Conservation (phyloP, 2,888 invertebrate genomes). For the Leptinotarsa tumamoca region DNA sequence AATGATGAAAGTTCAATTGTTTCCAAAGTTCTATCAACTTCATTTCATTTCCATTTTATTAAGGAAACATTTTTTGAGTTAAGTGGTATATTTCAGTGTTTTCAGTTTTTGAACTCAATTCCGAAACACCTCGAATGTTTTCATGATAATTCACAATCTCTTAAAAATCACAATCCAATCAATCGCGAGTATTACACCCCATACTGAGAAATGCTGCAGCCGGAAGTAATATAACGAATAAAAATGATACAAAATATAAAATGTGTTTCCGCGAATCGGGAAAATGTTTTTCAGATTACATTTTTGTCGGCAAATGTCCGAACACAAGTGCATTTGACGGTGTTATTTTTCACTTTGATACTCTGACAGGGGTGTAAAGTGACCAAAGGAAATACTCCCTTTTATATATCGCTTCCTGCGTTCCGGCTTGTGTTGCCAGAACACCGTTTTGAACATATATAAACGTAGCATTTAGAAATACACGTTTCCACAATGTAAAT, state of each 20-base stretch:
- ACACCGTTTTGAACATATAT: slow-evolving; percentile 33
- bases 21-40: too few species aligned
- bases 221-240: slow-evolving; percentile 13
- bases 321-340: slow-evolving; percentile 63
- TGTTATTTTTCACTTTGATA: slow-evolving; percentile 65
- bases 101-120: too few species aligned
- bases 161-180: not conserved
- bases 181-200: not conserved
- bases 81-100: too few species aligned
- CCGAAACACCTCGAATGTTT: too few species aligned
- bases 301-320: slow-evolving; percentile 49
- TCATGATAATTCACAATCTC: too few species aligned
- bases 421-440: slow-evolving; percentile 37
- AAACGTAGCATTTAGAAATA: not conserved
- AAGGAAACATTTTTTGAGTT: too few species aligned
- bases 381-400: slow-evolving; percentile 57
- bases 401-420: slow-evolving; percentile 45
- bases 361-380: slow-evolving; percentile 64
- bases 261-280: slow-evolving; percentile 33
- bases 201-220: slow-evolving; percentile 1
- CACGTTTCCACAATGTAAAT: not conserved
- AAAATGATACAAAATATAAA: slow-evolving; percentile 32
- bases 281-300: slow-evolving; percentile 43
- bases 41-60: too few species aligned
- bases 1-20: too few species aligned